Base-by-base conservation (phyloP, 2,888 invertebrate genomes). In the Hyposoter didymator region DNA sequence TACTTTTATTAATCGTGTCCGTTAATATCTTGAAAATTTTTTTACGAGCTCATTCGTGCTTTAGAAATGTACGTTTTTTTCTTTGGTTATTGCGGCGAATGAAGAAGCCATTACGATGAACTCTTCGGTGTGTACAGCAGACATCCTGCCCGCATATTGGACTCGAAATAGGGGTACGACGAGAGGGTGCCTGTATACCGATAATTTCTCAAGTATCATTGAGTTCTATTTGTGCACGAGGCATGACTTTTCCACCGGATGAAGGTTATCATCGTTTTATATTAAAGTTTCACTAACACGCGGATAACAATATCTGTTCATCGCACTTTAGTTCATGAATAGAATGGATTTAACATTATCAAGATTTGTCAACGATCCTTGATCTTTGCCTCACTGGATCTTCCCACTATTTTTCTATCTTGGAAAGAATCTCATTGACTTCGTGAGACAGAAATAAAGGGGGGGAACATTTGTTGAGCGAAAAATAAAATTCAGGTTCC, bases 141-240 rank as follows among this genome's bases (percentile, higher is more conserved):
- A 67, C 73, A 39, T 67, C 52, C 76, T n/a, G 43, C 81, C 84
- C 84, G 84, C 81, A 81, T 81, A 62, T 62, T 28, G 32, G 52
- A 52, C 62, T 67, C 67, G 67, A 66, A 75, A 84, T 73, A 81
- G 67, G 74, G 81, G 43, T 66, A 59, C 67, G 64, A 32, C 49
- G 47, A 75, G 69, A 84, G 43, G 78, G 67, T 70, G 72, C 73
- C 64, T 78, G 78, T 82, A 73, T 74, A 69, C 78, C 81, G 84
- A 84, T 84, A 55, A 85, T 79, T 75, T 80, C 49, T 82, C 66
- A 72, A 82, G 85, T 66, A 85, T 74, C 82, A 75, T 85, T 79
- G 79, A 82, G 82, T 78, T 79, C 79, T 82, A 85, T 85, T 85
- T 82, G 74, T 69, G 73, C 55, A 47, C 70, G 59, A 64, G 66